These are phyloP conservation scores for Tuta absoluta DNA, from an alignment of 2,888 invertebrate species.

Conservation along the genomic window DNA sequence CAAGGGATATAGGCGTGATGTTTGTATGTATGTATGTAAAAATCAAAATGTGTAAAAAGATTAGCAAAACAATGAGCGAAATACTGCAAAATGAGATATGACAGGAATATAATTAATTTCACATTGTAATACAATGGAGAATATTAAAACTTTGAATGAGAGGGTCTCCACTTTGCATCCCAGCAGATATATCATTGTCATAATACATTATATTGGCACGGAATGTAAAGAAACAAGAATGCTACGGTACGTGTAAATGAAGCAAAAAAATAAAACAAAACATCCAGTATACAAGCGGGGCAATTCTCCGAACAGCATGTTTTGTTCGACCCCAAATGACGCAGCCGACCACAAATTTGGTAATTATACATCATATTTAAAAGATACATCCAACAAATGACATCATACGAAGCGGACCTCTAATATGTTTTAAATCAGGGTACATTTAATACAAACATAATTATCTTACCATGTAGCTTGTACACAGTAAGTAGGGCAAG, in stretches of 20 bases:
- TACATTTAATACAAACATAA: conserved; percentile 1
- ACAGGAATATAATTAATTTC: conserved; percentile 27
- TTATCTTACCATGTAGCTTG: neutral
- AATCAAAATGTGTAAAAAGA: neutral
- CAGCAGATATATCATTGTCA: conserved; percentile 42
- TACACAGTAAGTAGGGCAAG: conserved; percentile 26
- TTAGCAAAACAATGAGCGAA: neutral
- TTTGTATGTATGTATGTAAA: no score
- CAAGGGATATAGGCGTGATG: no score
- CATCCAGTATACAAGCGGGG: conserved; percentile 47
- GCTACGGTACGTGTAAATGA: conserved; percentile 44
- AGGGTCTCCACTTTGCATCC: conserved; percentile 24
- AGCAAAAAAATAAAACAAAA: conserved; percentile 52
- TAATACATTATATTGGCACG: conserved; percentile 44
- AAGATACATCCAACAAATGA: conserved; percentile 27
- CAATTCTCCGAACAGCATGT: conserved; percentile 49
- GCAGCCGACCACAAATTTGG: conserved; percentile 29
- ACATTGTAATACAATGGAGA: conserved; percentile 25
- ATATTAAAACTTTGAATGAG: conserved; percentile 27
- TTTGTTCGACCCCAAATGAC: conserved; percentile 31
- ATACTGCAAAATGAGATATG: conserved; percentile 1
- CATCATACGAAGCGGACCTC: conserved; percentile 23
- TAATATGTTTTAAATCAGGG: conserved; percentile 22
- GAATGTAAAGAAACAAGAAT: conserved; percentile 44
- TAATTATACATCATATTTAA: conserved; percentile 29